Base-by-base conservation (phyloP, 2,888 invertebrate species). In the Ecliptopera silaceata region DNA sequence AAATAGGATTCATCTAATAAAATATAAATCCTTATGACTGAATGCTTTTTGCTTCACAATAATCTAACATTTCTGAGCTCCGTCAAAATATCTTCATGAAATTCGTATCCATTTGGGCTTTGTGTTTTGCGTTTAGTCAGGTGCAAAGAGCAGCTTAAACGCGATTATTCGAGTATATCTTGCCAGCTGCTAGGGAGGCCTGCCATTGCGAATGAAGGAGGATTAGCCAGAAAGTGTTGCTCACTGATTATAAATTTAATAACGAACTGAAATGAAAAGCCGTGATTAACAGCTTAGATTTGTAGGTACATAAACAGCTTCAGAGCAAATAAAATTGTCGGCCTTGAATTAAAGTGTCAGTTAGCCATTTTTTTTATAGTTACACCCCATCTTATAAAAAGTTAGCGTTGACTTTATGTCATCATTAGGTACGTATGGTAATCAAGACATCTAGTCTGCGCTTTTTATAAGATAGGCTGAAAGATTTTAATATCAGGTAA, bases 191-290 rank as follows among this genome's bases (percentile, higher is more conserved):
- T 57, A 36, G 42, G 38, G 45, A 53, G 17, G 50, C 48, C 39
- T 56, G 56, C 45, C 47, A 57, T 38, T 61, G 61, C 62, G 62
- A 65, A 58, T 63, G 59, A 53, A 46, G 72, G 70, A 46, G 73
- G 71, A 71, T 75, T 77, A 71, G 48, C 13, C 56, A 54, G 46
- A 65, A 66, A 74, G 64, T 70, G 65, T 64, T 64, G 62, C 61
- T 67, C 64, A 58, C 74, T 71, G 75, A 77, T 75, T 72, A 71
- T 61, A 64, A 72, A 71, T 71, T 76, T 65, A 69, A 75, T 75
- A 71, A 68, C 64, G 43, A 39, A 47, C 59, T 52, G 46, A 45
- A 63, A 59, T 64, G 62, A 64, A 63, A 65, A 60, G 56, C 59
- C 17, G 26, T 48, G 59, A 68, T 69, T 68, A 67, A 52, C 49